Percentiles rank a stretch among this genome's conserved stretches.
These are phyloP conservation scores for Temnothorax longispinosus DNA, from an alignment of 1,140 invertebrate species.

Conservation along the genomic window DNA sequence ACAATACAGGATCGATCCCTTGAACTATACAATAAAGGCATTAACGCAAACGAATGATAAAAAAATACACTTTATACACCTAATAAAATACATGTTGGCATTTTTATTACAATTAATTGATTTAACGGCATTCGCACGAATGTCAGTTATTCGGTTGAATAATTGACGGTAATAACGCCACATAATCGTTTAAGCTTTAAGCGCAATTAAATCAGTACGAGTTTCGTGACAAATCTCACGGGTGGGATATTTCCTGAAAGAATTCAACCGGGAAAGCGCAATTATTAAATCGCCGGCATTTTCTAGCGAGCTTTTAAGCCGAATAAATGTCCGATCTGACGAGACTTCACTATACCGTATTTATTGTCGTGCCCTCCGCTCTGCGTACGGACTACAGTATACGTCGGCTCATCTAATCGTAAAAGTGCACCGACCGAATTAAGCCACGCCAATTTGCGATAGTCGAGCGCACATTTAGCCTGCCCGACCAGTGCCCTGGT, in stretches of 20 bases:
- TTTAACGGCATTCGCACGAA: not conserved
- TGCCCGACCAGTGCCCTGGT: not conserved
- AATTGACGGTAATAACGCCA: not conserved
- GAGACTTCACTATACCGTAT: slow-evolving; percentile 61
- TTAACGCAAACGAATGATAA: slow-evolving; percentile 7
- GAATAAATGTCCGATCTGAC: slow-evolving; percentile 53
- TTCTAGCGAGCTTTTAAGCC: slow-evolving; percentile 63
- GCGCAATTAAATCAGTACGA: slow-evolving; percentile 21
- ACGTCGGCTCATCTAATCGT: slow-evolving; percentile 46
- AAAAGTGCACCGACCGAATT: slow-evolving; percentile 55
- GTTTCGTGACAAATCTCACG: not conserved
- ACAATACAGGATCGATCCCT: not conserved
- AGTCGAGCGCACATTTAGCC: slow-evolving; percentile 37
- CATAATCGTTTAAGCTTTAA: not conserved
- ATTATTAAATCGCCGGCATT: slow-evolving; percentile 22
- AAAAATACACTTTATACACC: slow-evolving; percentile 22
- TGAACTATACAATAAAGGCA: not conserved
- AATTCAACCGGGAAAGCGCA: not conserved
- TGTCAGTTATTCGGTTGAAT: not conserved
- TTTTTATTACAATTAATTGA: not conserved
- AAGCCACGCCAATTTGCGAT: slow-evolving; percentile 59
- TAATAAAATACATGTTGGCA: not conserved
- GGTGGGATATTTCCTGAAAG: not conserved
- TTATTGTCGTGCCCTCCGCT: slow-evolving; percentile 70
- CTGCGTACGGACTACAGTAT: slow-evolving; percentile 56